Evolutionary conservation across 2,888 invertebrate species (phyloP).

Genomic region (Lepeophtheirus nordmannii): DNA sequence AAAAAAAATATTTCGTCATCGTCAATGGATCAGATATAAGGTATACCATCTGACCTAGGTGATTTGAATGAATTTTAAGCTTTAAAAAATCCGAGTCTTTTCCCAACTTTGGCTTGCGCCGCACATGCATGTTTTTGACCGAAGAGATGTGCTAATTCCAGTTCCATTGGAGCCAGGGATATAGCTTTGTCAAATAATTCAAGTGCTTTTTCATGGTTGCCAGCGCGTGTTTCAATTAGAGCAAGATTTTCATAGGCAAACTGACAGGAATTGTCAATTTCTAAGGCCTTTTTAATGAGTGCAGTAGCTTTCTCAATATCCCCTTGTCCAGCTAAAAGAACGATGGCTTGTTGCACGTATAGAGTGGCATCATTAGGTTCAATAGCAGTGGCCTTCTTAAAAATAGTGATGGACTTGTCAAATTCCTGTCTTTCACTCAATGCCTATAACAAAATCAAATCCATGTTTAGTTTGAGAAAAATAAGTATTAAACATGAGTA

Average conservation of each 20-base stretch:
- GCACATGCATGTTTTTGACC: conserved; percentile 75
- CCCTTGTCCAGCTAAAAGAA: conserved; percentile 67
- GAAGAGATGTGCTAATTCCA: conserved; percentile 78
- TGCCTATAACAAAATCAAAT: conserved; percentile 33
- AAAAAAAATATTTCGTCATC: too few species aligned
- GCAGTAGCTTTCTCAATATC: conserved; percentile 61
- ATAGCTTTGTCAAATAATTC: conserved; percentile 77
- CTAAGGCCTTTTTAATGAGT: conserved; percentile 62
- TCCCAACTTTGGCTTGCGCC: conserved; percentile 67
- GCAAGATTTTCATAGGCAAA: conserved; percentile 89
- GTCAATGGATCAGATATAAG: too few species aligned
- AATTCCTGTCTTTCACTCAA: conserved; percentile 67
- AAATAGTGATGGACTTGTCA: conserved; percentile 63
- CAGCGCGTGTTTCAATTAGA: conserved; percentile 49
- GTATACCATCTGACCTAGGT: too few species aligned
- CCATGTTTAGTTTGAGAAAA: background rate
- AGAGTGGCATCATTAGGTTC: conserved; percentile 71
- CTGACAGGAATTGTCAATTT: conserved; percentile 77
- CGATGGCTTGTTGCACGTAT: conserved; percentile 55
- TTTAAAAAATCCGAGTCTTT: conserved; percentile 45
- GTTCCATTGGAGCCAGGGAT: conserved; percentile 61
- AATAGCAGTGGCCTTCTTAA: conserved; percentile 59
- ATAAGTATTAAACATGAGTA: conserved; percentile 29
- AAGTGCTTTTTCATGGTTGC: conserved; percentile 63
- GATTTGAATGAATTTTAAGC: conserved; percentile 23